Evolutionary conservation across 2,888 invertebrate genomes (phyloP), one percentile per base, ranked within the genome.

Genomic region (Aspidiotus destructor): DNA sequence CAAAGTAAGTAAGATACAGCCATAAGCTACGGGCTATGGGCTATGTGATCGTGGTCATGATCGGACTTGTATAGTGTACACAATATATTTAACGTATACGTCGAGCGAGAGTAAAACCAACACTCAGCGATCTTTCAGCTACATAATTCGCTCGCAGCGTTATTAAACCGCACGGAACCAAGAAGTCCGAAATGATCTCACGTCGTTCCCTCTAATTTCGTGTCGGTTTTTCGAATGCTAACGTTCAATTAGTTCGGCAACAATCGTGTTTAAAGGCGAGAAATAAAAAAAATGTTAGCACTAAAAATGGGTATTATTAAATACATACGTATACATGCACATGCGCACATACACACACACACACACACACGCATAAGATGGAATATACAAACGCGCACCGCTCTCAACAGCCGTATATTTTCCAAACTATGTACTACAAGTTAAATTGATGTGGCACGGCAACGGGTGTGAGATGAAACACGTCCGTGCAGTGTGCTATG

Each of bases 191-290:
- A 65, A 65, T 65, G 65, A 65, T 65, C 65, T 65, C 65, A 58
- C 65, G 41, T 65, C 65, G 65, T 65, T 65, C 65, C 65, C 65
- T 65, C 65, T 65, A 65, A 65, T 65, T 65, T 65, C 44, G 57
- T 58, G 65, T 65, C 65, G 65, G 65, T 65, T 65, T 65, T 65
- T 54, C 61, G 61, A 54, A 17, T 57, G 5, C 65, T 65, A 65
- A 65, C 65, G 65, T 65, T 65, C 65, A 65, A 65, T 65, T 65
- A 65, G 65, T 65, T 65, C 65, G 65, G 65, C 65, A 65, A 65
- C 65, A 65, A 65, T 57, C 58, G 57, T 42, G 42, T 58, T 58
- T 58, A 65, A 57, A 65, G 65, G 65, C 65, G 65, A 65, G 65
- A 65, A 65, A 65, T 65, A 65, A 65, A 65, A n/a, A 65, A 65